Evolutionary conservation across 1,140 invertebrate species (phyloP), one percentile per base, ranked within the genome.

Genomic region (Samia ricini): DNA sequence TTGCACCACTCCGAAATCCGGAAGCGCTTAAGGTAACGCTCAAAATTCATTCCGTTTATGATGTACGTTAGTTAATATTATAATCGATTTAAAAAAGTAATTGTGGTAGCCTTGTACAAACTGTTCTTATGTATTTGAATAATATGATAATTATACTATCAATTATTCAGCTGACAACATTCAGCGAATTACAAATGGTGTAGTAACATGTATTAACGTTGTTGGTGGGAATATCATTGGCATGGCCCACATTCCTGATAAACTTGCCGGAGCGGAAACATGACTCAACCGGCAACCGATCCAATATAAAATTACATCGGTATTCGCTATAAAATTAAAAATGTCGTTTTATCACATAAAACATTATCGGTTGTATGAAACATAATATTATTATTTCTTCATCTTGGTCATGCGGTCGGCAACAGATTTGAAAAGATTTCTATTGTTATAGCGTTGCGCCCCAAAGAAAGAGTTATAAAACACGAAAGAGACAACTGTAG

Each of bases 241-340:
- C 69, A 69, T 77, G 84, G 65, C 72, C 85, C 81, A 88, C 83
- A 85, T 88, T 82, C 79, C 69, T 76, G 85, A 88, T 88, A 88
- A 78, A 88, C 82, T 81, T 59, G 81, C 71, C 70, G 51, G 60
- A 79, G 63, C 83, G 85, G 85, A 88, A 85, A 81, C 64, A 59
- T 84, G 83, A 85, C 57, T 86, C 85, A 85, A 77, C 76, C 60
- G 63, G 66, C 64, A 52, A 26, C 33, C 48, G 62, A 71, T 71
- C 64, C 68, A 69, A 77, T 77, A 79, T 71, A 75, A 59, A 75
- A 66, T 74, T 78, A 75, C 68, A 77, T 71, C 75, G 68, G 61
- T 74, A 72, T 69, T 74, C 71, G 61, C 67, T 15, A 42, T 42
- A 15, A 42, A 42, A 42, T 15, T 64, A 63, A 48, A 66, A 55